Conservation (phyloP, 2,113 vertebrate species). For the Hypocryptadius cinnamomeus region DNA sequence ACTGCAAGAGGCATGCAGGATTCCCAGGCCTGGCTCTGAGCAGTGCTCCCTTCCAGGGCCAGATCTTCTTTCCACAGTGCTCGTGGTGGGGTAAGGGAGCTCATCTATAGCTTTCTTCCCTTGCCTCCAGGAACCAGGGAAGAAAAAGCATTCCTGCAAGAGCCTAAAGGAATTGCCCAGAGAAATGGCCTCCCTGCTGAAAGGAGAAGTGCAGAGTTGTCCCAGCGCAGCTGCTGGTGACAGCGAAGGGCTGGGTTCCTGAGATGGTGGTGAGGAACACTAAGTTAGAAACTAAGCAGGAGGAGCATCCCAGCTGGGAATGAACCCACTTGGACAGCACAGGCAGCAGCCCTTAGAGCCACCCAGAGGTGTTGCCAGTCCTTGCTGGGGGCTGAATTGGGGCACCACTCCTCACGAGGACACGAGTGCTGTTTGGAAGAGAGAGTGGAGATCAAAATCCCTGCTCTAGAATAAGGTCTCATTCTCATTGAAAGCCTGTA, state of each 20-base stretch:
- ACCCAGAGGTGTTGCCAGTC: not conserved
- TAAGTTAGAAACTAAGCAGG: not conserved
- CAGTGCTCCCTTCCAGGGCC: not conserved
- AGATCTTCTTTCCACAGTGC: not conserved
- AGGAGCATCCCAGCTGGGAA: not conserved
- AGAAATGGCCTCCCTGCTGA: not conserved
- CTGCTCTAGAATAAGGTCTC: not conserved
- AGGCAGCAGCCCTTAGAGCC: not conserved
- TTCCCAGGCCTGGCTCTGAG: not conserved
- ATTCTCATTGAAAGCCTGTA: not conserved
- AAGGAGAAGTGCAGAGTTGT: not conserved
- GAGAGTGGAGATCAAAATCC: not conserved
- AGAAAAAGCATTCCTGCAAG: not conserved
- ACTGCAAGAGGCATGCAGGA: not conserved
- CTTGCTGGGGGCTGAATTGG: not conserved
- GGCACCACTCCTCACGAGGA: not conserved
- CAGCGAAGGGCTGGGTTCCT: not conserved
- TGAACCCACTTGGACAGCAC: not conserved
- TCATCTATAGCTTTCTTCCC: not conserved
- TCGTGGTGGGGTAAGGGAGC: not conserved
- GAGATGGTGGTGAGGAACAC: not conserved
- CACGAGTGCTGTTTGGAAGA: accelerated
- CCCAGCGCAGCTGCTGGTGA: not conserved
- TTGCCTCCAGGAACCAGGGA: not conserved
- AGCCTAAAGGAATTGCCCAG: not conserved